A percentile compares a stretch with the other conserved stretches of the same genome.
Conservation (phyloP, 2,888 invertebrate species). For the Drosophila algonquin region DNA sequence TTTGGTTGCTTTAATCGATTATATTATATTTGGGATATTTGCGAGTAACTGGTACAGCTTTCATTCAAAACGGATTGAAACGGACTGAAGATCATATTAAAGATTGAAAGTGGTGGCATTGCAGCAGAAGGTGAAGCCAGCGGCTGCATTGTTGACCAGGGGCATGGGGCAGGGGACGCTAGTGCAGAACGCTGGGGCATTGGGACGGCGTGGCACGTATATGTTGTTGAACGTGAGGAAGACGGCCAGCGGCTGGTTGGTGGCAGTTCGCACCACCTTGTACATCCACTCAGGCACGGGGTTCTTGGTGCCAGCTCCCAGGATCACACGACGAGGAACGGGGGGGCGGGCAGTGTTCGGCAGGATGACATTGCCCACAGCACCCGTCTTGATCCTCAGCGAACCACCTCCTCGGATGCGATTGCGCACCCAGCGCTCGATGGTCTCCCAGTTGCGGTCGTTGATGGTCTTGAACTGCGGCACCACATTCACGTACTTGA, state of each 20-base stretch:
- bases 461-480: conserved; percentile 86
- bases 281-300: conserved; percentile 42
- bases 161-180: conserved; percentile 26
- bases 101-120: conserved; percentile 25
- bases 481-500: conserved; percentile 84
- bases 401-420: conserved; percentile 6
- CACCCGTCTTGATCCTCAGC: conserved; percentile 38
- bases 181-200: conserved; percentile 12
- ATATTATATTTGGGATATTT: neutral
- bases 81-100: neutral
- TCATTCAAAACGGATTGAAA: neutral
- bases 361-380: conserved; percentile 9
- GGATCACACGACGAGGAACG: conserved; percentile 3
- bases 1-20: neutral
- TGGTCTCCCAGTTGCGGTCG: conserved; percentile 85
- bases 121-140: conserved; percentile 43
- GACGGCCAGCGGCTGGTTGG: conserved; percentile 24
- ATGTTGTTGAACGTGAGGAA: conserved; percentile 40
- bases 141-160: conserved; percentile 23
- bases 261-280: conserved; percentile 34
- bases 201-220: conserved; percentile 13
- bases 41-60: neutral
- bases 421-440: conserved; percentile 82
- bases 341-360: neutral
- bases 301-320: conserved; percentile 30